Percentiles rank a stretch among this genome's conserved stretches.
Evolutionary conservation across 2,113 vertebrate species (phyloP).

Genomic region (Serinus canaria): DNA sequence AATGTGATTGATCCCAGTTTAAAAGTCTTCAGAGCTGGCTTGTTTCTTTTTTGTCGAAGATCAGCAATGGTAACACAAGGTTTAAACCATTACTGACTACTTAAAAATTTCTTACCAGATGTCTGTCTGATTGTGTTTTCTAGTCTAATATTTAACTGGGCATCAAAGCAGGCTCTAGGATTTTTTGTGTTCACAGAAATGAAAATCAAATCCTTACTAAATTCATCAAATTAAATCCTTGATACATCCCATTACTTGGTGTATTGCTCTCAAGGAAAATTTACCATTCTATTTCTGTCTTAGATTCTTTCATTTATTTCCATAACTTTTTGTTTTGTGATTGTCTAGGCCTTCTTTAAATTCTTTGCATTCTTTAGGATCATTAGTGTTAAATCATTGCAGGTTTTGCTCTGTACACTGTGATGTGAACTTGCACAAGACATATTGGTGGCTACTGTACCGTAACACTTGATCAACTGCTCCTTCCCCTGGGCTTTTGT

Average conservation of each 20-base stretch:
- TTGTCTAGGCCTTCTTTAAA: not conserved
- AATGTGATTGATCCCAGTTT: not conserved
- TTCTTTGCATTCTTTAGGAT: not conserved
- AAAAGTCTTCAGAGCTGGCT: not conserved
- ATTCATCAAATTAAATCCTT: not conserved
- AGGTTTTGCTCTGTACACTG: not conserved
- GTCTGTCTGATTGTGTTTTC: constrained; percentile 8
- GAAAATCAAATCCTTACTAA: constrained; percentile 6
- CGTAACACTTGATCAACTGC: not conserved
- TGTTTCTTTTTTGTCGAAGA: constrained; percentile 20
- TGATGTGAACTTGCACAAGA: not conserved
- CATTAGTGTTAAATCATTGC: not conserved
- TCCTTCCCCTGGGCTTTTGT: not conserved
- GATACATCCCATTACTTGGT: not conserved
- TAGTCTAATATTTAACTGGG: not conserved
- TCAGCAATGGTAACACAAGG: not conserved
- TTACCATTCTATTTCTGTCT: not conserved
- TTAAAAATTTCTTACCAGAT: constrained; percentile 20
- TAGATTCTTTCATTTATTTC: not conserved
- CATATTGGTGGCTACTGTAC: not conserved
- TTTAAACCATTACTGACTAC: not conserved
- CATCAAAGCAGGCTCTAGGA: not conserved
- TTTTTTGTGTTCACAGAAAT: not conserved
- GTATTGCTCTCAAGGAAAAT: not conserved
- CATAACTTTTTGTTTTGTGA: not conserved